Evolutionary conservation across 2,113 vertebrate genomes (phyloP).

Genomic region (Potamarius usumacintae): DNA sequence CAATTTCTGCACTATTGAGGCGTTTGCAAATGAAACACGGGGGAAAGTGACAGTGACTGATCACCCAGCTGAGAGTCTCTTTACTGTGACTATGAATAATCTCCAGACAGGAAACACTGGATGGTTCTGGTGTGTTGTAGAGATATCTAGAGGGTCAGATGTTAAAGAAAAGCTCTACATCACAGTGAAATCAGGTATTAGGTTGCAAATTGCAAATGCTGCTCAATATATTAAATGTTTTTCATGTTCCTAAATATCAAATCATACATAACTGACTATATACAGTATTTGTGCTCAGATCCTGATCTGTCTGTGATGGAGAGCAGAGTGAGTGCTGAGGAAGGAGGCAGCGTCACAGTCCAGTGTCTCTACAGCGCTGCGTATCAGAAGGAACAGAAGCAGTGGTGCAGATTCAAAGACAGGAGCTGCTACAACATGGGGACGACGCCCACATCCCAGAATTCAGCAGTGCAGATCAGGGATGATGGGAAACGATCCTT

Average conservation of each 20-base stretch:
- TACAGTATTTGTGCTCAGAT: neutral
- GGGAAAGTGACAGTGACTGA: slow-evolving; percentile 36
- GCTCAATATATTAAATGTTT: neutral
- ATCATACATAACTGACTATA: neutral
- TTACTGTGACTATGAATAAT: slow-evolving; percentile 39
- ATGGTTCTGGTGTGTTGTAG: slow-evolving; percentile 23
- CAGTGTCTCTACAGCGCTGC: slow-evolving; percentile 46
- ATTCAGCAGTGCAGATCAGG: neutral
- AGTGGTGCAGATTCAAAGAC: slow-evolving; percentile 39
- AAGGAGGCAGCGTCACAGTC: slow-evolving; percentile 39
- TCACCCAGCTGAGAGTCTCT: slow-evolving; percentile 28
- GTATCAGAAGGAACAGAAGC: slow-evolving; percentile 2
- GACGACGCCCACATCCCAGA: slow-evolving; percentile 15
- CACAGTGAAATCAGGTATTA: slow-evolving; percentile 34
- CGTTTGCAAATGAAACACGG: neutral
- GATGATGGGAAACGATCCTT: neutral
- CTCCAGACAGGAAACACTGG: slow-evolving; percentile 1
- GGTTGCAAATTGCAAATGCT: rapidly evolving
- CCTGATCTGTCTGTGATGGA: neutral
- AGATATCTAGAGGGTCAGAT: neutral
- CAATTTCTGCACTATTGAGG: neutral
- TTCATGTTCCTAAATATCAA: neutral
- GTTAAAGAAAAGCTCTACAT: neutral
- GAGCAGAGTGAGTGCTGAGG: slow-evolving; percentile 34
- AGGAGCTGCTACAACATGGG: neutral